A percentile compares a stretch with the other conserved stretches of the same genome.
These are phyloP conservation scores for Cylloceria caligata DNA, from an alignment of 2,888 invertebrate species.

Conservation along the genomic window DNA sequence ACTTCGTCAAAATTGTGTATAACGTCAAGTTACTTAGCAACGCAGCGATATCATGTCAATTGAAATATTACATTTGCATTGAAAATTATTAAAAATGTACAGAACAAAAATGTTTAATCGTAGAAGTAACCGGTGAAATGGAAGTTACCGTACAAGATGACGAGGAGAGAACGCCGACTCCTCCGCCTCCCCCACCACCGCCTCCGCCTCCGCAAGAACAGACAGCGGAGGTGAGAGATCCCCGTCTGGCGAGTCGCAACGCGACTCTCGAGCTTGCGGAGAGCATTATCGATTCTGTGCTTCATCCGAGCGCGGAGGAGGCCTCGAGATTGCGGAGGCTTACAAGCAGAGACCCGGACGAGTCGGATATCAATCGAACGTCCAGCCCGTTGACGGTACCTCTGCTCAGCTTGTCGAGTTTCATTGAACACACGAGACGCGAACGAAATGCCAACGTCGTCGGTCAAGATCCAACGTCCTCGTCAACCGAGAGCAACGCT, in stretches of 20 bases:
- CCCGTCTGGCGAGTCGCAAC: constrained; percentile 75
- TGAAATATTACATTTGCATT: background rate
- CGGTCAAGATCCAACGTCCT: constrained; percentile 76
- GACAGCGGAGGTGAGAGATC: constrained; percentile 71
- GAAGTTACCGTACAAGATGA: constrained; percentile 82
- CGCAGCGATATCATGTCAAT: too few species aligned
- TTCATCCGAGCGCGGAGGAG: constrained; percentile 80
- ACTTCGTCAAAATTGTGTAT: too few species aligned
- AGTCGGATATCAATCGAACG: constrained; percentile 64
- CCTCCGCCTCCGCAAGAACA: constrained; percentile 60
- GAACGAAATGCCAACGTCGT: constrained; percentile 80
- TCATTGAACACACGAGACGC: constrained; percentile 77
- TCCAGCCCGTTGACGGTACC: constrained; percentile 66
- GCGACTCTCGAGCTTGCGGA: constrained; percentile 82
- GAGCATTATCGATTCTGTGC: constrained; percentile 84
- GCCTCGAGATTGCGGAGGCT: constrained; percentile 77
- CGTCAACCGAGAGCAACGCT: constrained; percentile 73
- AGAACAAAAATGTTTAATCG: background rate
- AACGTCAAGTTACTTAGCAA: too few species aligned
- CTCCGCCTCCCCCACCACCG: constrained; percentile 73
- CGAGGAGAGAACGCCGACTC: constrained; percentile 77
- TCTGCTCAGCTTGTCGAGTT: background rate
- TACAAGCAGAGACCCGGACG: constrained; percentile 64
- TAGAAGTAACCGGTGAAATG: constrained; percentile 82
- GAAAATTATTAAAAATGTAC: background rate